These are phyloP conservation scores for Stercorarius parasiticus DNA, from an alignment of 2,113 vertebrate species.

Conservation along the genomic window DNA sequence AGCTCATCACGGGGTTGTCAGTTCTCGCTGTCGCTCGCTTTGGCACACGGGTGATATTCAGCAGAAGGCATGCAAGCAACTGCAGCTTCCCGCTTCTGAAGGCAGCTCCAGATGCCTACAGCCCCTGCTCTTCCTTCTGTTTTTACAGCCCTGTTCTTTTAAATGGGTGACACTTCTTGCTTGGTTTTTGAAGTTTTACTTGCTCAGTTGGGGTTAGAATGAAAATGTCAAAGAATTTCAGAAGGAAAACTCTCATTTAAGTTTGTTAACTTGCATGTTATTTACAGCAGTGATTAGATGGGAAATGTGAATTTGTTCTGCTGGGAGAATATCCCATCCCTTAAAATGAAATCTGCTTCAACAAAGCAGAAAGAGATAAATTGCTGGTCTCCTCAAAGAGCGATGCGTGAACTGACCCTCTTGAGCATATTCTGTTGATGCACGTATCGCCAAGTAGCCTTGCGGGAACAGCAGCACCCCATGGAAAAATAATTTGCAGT, in stretches of 20 bases:
- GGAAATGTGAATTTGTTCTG: not conserved
- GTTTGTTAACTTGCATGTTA: not conserved
- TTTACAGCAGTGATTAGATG: not conserved
- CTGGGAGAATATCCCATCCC: not conserved
- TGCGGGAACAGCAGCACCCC: not conserved
- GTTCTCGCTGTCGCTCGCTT: not conserved
- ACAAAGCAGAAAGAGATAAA: not conserved
- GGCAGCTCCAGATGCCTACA: not conserved
- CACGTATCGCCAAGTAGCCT: fast-evolving
- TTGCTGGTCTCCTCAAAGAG: not conserved
- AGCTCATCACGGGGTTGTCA: fast-evolving
- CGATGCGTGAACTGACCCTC: not conserved
- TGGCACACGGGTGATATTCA: fast-evolving
- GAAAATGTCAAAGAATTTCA: not conserved
- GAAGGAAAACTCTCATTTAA: not conserved
- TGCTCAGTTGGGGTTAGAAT: not conserved
- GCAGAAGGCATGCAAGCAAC: fast-evolving
- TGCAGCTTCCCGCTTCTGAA: not conserved
- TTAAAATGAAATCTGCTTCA: not conserved
- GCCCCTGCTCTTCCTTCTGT: not conserved
- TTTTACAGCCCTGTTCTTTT: not conserved
- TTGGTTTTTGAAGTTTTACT: not conserved
- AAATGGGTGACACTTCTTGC: no score
- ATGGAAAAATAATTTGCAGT: not conserved
- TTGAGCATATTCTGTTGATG: not conserved